Base-by-base conservation (phyloP, 2,888 invertebrate genomes). In the Galerucella nymphaeae region DNA sequence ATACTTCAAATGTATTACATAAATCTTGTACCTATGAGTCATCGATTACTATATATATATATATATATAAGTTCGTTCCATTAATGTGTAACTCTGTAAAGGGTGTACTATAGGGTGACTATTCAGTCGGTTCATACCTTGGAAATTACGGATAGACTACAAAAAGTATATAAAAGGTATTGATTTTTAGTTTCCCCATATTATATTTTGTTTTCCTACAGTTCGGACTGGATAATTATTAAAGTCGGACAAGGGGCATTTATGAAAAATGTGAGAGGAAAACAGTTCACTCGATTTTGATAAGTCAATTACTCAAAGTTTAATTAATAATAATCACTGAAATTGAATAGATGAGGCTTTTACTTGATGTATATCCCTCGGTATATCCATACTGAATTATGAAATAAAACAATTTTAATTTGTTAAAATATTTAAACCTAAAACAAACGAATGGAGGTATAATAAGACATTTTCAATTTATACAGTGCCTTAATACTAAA, bases 1-100 rank as follows among this genome's bases (percentile, higher is more conserved):
- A 59, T 59, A 23, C 59, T 38, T 59, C 59, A 30, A 59, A 59
- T 30, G 59, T 59, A 59, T 59, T 59, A 59, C 59, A 59, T n/a
- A 30, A 59, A 59, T 59, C 59, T 59, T 59, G 10, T 38, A 59
- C 59, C 38, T 59, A 59, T 59, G 59, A 59, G 30, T 59, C 59
- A 59, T 30, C 59, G 30, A 38, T 59, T 30, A 38, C 38, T 48
- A 30, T 30, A 30, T 30, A 30, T 30, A 30, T 30, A 6, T 6
- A 8, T n/a, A 1, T 48, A 6, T 48, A n/a, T 48, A 48, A 48
- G 48, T 48, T 48, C n/a, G 48, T 48, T 48, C 48, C 48, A 48
- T 48, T 48, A 48, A 6, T 48, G 48, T 48, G 48, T n/a, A 48
- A 48, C 48, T 48, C 48, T 6, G 48, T 48, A 48, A 48, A 48